Base-by-base conservation (phyloP, 2,113 vertebrate genomes). In the Scatophagus argus region DNA sequence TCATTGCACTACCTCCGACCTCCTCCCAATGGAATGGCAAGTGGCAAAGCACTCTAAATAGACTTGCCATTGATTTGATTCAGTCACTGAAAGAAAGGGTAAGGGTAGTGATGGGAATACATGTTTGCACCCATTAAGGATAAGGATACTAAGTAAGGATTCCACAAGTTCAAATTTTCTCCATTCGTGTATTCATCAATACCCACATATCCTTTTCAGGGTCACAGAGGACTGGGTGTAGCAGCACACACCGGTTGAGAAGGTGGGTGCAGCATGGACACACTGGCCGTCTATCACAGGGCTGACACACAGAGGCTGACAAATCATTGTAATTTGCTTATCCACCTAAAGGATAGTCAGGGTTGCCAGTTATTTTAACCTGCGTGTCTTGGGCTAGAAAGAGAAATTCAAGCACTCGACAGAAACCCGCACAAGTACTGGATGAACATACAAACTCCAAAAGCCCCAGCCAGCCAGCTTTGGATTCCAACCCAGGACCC, bases 31-130 rank as follows among this genome's bases (percentile, higher is more conserved):
- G 47, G 51, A 9, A 60, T 31, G 65, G 51, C 65, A 56, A 38
- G 38, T 46, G 72, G 77, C 77, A 63, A 36, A 69, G 47, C 23
- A 25, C 62, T 75, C 61, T 31, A 14, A 58, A 81, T 69, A 75
- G 55, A 84, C 56, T 56, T 46, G 72, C 76, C 82, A 86, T 79
- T 83, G 73, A 83, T 88, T 86, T 78, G 76, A 89, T 86, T 77
- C 44, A 51, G 65, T 83, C 77, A 86, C 82, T 87, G 76, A 84
- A 51, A 77, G 16, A 63, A 14, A 43, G 13, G 47, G 27, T 32
- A 47, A 49, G 25, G 59, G 31, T 54, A 34, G 58, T 58, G 56
- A 43, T 58, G n/a, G 17, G 32, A 54, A 49, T 9, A 49, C 49
- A 32, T 6, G 17, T 63, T 38, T 34, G 38, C 25, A 47, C 32